Conservation (phyloP, 2,113 vertebrate species). For the Paratilapia polleni region DNA sequence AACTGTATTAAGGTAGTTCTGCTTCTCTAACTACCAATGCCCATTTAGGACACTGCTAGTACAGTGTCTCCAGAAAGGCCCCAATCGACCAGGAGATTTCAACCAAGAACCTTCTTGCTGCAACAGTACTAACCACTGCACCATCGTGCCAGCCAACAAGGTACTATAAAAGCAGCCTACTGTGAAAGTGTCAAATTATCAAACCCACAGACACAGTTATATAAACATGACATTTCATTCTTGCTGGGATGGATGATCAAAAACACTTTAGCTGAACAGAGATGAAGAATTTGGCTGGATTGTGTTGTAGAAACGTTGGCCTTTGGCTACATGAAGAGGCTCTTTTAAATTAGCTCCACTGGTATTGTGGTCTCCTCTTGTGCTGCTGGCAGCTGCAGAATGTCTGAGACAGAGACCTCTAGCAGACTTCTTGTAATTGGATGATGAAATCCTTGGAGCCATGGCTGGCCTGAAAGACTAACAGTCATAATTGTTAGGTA, state of each 20-base stretch:
- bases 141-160: background rate
- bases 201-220: background rate
- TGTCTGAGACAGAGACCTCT: constrained; percentile 18
- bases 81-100: background rate
- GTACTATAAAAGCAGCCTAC: background rate
- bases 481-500: background rate
- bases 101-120: background rate
- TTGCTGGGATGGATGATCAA: background rate
- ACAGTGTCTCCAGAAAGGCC: background rate
- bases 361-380: background rate
- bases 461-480: background rate
- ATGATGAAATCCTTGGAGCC: constrained; percentile 3
- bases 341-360: constrained; percentile 46
- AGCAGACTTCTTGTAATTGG: constrained; percentile 25
- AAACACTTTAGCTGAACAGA: background rate
- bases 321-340: constrained; percentile 14
- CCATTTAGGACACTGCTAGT: background rate
- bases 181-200: background rate
- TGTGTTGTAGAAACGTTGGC: background rate
- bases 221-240: background rate
- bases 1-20: background rate
- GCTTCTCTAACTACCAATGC: background rate
- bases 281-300: constrained; percentile 23
- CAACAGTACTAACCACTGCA: background rate
- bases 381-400: constrained; percentile 18